Evolutionary conservation across 1,140 invertebrate species (phyloP), one percentile per base, ranked within the genome.

Genomic region (Tenebrio molitor): DNA sequence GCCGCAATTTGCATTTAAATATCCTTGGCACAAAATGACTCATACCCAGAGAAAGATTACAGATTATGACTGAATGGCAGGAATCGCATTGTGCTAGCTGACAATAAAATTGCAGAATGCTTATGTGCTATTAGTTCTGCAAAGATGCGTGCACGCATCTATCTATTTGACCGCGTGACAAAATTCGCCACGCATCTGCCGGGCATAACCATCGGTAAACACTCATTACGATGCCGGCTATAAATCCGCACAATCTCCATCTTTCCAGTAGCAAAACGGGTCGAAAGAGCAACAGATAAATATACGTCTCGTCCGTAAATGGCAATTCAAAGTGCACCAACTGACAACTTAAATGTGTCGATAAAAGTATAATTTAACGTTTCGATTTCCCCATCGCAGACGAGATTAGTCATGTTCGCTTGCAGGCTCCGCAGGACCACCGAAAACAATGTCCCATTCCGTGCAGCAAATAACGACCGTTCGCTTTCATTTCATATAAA

Each of bases 1-100:
- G 50, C n/a, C 50, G 21, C 50, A 58, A 58, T 58, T 58, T 58
- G 50, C 50, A 58, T 58, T 25, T 58, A 58, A 58, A 58, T 58
- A 58, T 58, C 50, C 50, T 58, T 58, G 50, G 50, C 50, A 58
- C 50, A 12, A 29, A 58, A 58, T 58, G 50, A 58, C 21, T 58
- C 50, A 58, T 29, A 29, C 25, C 8, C 10, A 58, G 50, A 58
- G 50, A 58, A 29, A 58, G 50, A 58, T 58, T 58, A 58, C 29
- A 58, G 50, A 58, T 58, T 58, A 58, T 58, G 29, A 58, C 21
- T 29, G 44, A 50, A 50, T 50, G 50, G 23, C 50, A 58, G 50
- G 50, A 58, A 58, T 58, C 50, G 15, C 50, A 58, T 58, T 58
- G 50, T 58, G 23, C 50, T 58, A 29, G 50, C 50, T 58, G 50